Evolutionary conservation across 1,140 invertebrate genomes (phyloP).

Genomic region (Teleogryllus occipitalis): DNA sequence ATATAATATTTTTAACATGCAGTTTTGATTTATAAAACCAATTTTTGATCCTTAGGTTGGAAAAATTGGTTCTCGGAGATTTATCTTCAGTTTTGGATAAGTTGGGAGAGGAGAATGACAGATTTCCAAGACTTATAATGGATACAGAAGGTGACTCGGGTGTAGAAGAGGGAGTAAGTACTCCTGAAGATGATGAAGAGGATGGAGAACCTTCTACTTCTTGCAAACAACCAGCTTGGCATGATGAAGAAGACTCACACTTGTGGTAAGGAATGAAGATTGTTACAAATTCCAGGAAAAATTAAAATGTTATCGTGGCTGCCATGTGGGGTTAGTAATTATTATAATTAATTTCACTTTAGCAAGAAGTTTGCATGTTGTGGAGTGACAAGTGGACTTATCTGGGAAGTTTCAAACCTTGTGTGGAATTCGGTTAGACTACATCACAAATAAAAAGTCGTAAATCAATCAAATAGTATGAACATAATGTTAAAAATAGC

Average conservation of each 20-base stretch:
- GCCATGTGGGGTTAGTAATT: no score
- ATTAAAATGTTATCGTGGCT: no score
- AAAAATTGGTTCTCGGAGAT: background rate
- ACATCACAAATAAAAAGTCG: no score
- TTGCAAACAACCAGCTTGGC: background rate
- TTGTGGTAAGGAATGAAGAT: no score
- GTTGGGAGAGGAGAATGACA: background rate
- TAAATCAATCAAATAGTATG: no score
- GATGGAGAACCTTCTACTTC: background rate
- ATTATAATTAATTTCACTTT: no score
- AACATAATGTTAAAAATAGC: no score
- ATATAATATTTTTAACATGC: background rate
- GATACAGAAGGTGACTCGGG: background rate
- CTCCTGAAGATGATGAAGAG: background rate
- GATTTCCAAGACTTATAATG: background rate
- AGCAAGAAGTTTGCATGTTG: no score
- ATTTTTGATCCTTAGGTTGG: background rate
- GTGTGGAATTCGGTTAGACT: no score
- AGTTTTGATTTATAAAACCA: background rate
- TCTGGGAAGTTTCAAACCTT: no score
- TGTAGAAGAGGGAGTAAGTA: background rate
- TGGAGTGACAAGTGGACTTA: no score
- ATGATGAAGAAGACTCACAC: background rate
- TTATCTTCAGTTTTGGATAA: background rate
- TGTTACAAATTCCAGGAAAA: no score